Evolutionary conservation across 2,888 invertebrate species (phyloP).

Genomic region (Chironomus tentans): DNA sequence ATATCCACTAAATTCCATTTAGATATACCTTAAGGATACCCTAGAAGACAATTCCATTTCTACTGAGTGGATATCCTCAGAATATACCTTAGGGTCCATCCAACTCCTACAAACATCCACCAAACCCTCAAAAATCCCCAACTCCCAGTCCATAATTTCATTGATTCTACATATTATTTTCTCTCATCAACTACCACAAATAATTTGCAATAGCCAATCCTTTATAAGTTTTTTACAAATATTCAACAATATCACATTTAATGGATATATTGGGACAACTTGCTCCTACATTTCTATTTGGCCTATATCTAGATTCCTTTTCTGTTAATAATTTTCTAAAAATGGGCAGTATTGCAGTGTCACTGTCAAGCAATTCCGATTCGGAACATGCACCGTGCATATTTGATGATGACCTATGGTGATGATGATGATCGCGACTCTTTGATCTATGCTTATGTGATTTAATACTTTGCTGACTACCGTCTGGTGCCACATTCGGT

Average conservation of each 20-base stretch:
- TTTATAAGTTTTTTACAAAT: constrained; percentile 52
- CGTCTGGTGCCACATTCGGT: constrained; percentile 49
- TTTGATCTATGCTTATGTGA: constrained; percentile 37
- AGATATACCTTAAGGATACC: too few relatives aligned
- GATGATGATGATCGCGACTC: constrained; percentile 28
- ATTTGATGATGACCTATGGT: constrained; percentile 10
- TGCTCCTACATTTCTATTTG: constrained; percentile 50
- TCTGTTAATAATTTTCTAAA: constrained; percentile 86
- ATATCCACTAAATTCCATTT: too few relatives aligned
- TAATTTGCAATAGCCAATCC: constrained; percentile 5
- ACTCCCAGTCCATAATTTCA: too few relatives aligned
- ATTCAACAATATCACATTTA: constrained; percentile 92
- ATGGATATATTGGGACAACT: constrained; percentile 92
- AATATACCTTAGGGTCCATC: too few relatives aligned
- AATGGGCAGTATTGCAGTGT: constrained; percentile 76
- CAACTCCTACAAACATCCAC: too few relatives aligned
- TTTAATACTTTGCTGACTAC: constrained; percentile 32
- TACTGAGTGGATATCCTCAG: too few relatives aligned
- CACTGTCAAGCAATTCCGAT: constrained; percentile 67
- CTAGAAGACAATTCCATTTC: too few relatives aligned
- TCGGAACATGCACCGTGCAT: constrained; percentile 75
- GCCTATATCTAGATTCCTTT: constrained; percentile 57
- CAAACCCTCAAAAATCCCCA: too few relatives aligned
- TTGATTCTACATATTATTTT: too few relatives aligned
- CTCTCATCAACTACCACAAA: too few relatives aligned